Evolutionary conservation across 2,888 invertebrate species (phyloP), one percentile per base, ranked within the genome.

Genomic region (Holacanthella duospinosa): DNA sequence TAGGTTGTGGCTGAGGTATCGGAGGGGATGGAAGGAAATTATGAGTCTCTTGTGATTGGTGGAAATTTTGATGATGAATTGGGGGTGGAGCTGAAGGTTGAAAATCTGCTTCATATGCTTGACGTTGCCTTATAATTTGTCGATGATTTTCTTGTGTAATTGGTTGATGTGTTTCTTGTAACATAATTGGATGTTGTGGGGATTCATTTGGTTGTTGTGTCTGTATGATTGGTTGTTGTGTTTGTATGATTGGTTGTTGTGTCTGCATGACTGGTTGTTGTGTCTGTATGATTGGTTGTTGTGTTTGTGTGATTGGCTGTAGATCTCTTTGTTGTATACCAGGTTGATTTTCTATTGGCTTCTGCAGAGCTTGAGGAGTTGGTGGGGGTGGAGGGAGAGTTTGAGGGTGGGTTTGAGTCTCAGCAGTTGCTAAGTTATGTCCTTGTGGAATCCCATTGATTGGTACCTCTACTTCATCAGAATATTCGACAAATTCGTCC

Each of bases 401-500:
- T 28, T 4, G 16, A 25, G 24, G 48, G 12, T 25, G 4, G 4
- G 43, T n/a, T 48, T 43, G 48, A 3, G 21, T 16, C 27, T 2
- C 25, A 9, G 55, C 25, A 25, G 21, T 21, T 12, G 26, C 3
- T 25, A 21, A 48, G 3, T 9, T 43, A 4, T 60, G 60, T 9
- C 21, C 21, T 24, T 4, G 55, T 9, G 48, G 36, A 16, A 36
- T 16, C 36, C 36, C 36, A 9, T 36, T 16, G 16, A 6, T 36
- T 6, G 58, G 58, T 3, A 36, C 65, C 12, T 65, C 65, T 28
- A 63, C 59, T 44, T 65, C 65, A 24, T 65, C 65, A 2, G 65
- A 65, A 29, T 65, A 65, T 2, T 64, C 65, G 19, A 65, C 66
- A 59, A 70, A 70, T 24, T 70, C 68, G 59, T 71, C 70, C 21